Evolutionary conservation across 1,140 invertebrate species (phyloP).

Genomic region (Danaus plexippus): DNA sequence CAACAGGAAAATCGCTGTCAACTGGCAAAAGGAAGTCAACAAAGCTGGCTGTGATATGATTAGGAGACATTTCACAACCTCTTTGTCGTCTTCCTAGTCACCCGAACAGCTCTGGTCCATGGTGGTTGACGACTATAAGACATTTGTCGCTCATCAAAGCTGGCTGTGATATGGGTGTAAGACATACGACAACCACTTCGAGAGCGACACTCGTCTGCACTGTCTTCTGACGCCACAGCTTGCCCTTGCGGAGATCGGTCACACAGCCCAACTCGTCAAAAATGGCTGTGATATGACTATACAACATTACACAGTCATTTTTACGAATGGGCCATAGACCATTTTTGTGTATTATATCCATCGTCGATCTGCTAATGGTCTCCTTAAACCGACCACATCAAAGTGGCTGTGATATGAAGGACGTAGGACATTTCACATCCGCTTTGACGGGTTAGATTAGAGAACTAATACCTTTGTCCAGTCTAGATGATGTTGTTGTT

Average conservation of each 20-base stretch:
- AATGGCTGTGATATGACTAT: slow-evolving; percentile 65
- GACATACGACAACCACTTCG: slow-evolving; percentile 60
- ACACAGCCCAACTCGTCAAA: slow-evolving; percentile 66
- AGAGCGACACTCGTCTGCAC: slow-evolving; percentile 38
- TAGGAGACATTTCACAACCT: slow-evolving; percentile 46
- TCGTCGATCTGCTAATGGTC: slow-evolving; percentile 22
- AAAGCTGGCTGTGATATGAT: slow-evolving; percentile 71
- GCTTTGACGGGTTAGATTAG: slow-evolving; percentile 66
- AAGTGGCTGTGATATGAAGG: slow-evolving; percentile 70
- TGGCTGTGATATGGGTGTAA: slow-evolving; percentile 65
- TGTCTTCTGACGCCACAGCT: background rate
- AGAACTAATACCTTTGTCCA: slow-evolving; percentile 28
- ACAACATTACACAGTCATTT: slow-evolving; percentile 59
- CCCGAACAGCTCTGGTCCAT: background rate
- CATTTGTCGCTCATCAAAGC: slow-evolving; percentile 65
- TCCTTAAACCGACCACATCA: slow-evolving; percentile 69
- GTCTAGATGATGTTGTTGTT: slow-evolving; percentile 3
- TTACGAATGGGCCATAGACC: slow-evolving; percentile 59
- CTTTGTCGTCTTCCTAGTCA: slow-evolving; percentile 41
- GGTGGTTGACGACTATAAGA: slow-evolving; percentile 2
- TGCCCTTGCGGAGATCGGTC: slow-evolving; percentile 15
- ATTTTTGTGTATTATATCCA: no score
- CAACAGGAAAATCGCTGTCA: no score
- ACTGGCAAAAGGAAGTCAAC: slow-evolving; percentile 46
- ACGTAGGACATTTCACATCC: slow-evolving; percentile 59